Conservation (phyloP, 2,888 invertebrate species). For the Drosophila demipolita region DNA sequence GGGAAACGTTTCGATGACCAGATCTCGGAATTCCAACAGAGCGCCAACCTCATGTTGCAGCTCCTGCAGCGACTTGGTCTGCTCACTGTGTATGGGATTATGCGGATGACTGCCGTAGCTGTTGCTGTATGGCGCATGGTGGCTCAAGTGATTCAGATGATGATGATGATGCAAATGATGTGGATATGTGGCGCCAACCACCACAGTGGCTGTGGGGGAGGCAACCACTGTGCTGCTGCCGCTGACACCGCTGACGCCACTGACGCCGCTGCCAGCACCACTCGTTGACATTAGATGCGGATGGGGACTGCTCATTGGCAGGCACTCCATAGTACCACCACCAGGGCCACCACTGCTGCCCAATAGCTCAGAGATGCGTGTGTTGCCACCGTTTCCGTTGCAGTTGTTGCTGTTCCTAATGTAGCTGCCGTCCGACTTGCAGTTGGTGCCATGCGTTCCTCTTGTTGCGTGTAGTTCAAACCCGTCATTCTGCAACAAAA, state of each 20-base stretch:
- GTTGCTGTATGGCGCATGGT: slow-evolving; percentile 80
- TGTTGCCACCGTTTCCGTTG: slow-evolving; percentile 44
- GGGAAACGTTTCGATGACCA: slow-evolving; percentile 97
- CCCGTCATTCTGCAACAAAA: slow-evolving; percentile 74
- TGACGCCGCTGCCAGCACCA: slow-evolving; percentile 42
- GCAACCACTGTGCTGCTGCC: slow-evolving; percentile 48
- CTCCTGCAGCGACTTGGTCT: slow-evolving; percentile 96
- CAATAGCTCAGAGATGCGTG: slow-evolving; percentile 23
- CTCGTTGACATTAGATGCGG: slow-evolving; percentile 47
- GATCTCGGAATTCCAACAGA: slow-evolving; percentile 95
- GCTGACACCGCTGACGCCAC: slow-evolving; percentile 8
- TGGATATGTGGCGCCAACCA: slow-evolving; percentile 79
- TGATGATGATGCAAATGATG: slow-evolving; percentile 82
- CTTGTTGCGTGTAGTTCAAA: slow-evolving; percentile 64
- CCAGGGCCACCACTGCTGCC: slow-evolving; percentile 36
- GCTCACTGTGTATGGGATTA: slow-evolving; percentile 90
- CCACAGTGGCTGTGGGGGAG: slow-evolving; percentile 74
- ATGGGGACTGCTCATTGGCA: slow-evolving; percentile 88
- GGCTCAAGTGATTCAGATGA: slow-evolving; percentile 77
- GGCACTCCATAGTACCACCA: slow-evolving; percentile 89
- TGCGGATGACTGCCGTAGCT: slow-evolving; percentile 88
- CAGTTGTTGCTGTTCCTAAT: slow-evolving; percentile 44
- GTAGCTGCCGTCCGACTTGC: slow-evolving; percentile 63
- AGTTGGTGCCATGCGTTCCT: slow-evolving; percentile 61
- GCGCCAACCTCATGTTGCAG: slow-evolving; percentile 97